These are phyloP conservation scores for Heterodera filipjevi DNA, from an alignment of 2,888 invertebrate genomes.

Conservation along the genomic window DNA sequence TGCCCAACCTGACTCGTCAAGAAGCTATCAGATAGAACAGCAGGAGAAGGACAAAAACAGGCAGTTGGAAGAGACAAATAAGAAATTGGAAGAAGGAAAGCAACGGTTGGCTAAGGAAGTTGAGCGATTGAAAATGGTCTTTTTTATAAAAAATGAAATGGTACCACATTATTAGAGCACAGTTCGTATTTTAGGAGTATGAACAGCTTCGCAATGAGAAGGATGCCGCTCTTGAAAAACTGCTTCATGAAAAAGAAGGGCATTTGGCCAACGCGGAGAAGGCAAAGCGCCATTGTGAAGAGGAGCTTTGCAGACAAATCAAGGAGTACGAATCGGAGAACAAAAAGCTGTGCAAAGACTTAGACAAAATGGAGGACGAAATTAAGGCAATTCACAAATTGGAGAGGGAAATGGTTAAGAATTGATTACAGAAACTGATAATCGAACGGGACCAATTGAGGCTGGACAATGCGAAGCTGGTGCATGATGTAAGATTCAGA, in stretches of 20 bases:
- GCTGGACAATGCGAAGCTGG: constrained; percentile 20
- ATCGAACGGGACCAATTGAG: constrained; percentile 13
- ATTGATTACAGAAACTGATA: constrained; percentile 6
- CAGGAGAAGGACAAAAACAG: constrained; percentile 1
- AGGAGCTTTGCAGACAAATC: not conserved
- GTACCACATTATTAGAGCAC: not conserved
- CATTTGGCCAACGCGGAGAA: constrained; percentile 1
- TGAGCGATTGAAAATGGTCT: constrained; percentile 3
- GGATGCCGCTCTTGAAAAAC: constrained; percentile 16
- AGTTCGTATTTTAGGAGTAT: constrained; percentile 22
- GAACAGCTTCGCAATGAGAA: constrained; percentile 17
- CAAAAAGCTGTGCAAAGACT: not conserved
- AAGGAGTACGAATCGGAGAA: not conserved
- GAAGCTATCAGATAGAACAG: not conserved
- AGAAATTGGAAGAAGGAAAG: not conserved
- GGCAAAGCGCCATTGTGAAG: constrained; percentile 1
- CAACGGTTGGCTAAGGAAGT: not conserved
- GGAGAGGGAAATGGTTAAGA: not conserved
- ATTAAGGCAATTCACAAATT: not conserved
- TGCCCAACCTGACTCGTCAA: not conserved
- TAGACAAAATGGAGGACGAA: not conserved
- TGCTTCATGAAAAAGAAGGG: constrained; percentile 2
- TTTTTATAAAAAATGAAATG: not conserved
- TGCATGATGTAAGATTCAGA: constrained; percentile 10
- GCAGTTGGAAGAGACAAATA: not conserved